Base-by-base conservation (phyloP, 2,797 vertebrate species). In the Darevskia mixta region DNA sequence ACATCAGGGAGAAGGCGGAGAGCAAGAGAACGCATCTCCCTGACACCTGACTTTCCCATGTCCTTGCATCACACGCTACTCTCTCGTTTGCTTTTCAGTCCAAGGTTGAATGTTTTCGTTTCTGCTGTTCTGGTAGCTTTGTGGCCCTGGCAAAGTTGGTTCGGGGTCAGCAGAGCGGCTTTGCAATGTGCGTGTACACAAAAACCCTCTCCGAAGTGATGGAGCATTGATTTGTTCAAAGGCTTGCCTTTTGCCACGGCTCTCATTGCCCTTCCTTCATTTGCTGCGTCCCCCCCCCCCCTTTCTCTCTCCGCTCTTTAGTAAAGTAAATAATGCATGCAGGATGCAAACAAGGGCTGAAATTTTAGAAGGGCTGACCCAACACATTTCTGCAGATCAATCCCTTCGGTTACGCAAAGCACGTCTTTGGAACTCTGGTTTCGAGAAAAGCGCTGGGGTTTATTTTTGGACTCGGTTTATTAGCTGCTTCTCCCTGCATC, bases 361-460 rank as follows among this genome's bases (percentile, higher is more conserved):
- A 96, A 96, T 94, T 95, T 93, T 89, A 95, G 91, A 79, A 1
- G 85, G 93, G 29, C 43, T 94, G 93, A 94, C 89, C 92, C 93
- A 35, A 0, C 88, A 93, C 85, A 64, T 73, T 94, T 88, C 92
- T 91, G 86, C 94, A 90, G 83, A 72, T 92, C 85, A 66, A 81
- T 49, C 67, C 29, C 87, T 90, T 78, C 92, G 85, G 86, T 93
- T 95, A 90, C 69, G 78, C 87, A 41, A 69, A 79, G 66, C 1
- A 5, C 69, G 72, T 77, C 35, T 43, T 55, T 1, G 38, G 38
- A 5, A 5, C 83, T 89, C 66, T 87, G 3, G 0, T 71, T 83
- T 61, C 3, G 69, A 88, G 29, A 58, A 55, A 83, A 67, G 35
- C 61, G 55, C 81, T 8, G 5, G 38, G 82, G 13, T 86, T 55